These are phyloP conservation scores for Portevinia maculata DNA, from an alignment of 2,888 invertebrate genomes.

Conservation along the genomic window DNA sequence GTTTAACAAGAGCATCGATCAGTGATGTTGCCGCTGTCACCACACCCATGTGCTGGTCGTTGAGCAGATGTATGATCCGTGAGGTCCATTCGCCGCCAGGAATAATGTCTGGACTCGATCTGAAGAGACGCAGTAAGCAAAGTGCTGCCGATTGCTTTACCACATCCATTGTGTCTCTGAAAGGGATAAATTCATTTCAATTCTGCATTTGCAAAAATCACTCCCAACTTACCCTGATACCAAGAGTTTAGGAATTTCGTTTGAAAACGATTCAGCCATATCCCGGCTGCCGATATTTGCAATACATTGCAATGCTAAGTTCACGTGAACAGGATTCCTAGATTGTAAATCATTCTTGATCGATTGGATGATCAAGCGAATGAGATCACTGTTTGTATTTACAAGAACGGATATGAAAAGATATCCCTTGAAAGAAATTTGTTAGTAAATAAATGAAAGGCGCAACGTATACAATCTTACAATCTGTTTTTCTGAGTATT, in stretches of 20 bases:
- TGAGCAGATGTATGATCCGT: constrained; percentile 98
- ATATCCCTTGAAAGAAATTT: constrained; percentile 90
- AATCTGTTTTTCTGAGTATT: constrained; percentile 99
- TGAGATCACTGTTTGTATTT: constrained; percentile 99
- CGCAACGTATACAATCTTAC: constrained; percentile 84
- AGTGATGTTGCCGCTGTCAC: constrained; percentile 99
- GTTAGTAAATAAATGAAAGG: background rate
- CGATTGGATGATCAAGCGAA: constrained; percentile 99
- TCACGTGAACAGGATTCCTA: constrained; percentile 98
- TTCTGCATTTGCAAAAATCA: background rate
- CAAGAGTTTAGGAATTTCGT: constrained; percentile 98
- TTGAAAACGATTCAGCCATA: constrained; percentile 99
- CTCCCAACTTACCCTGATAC: constrained; percentile 91
- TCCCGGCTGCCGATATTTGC: constrained; percentile 99
- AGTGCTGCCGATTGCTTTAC: constrained; percentile 99
- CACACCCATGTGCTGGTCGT: constrained; percentile 99
- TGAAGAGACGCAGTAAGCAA: constrained; percentile 95
- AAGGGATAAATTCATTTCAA: constrained; percentile 10
- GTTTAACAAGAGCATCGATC: constrained; percentile 98
- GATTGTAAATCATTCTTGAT: constrained; percentile 99
- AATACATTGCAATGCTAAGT: constrained; percentile 99
- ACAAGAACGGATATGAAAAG: constrained; percentile 99
- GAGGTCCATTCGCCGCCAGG: constrained; percentile 99
- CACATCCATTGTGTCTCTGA: constrained; percentile 98
- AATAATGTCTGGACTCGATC: constrained; percentile 97